A percentile compares a stretch with the other conserved stretches of the same genome.
Conservation (phyloP, 2,797 vertebrate genomes). For the Crypturellus tataupa region DNA sequence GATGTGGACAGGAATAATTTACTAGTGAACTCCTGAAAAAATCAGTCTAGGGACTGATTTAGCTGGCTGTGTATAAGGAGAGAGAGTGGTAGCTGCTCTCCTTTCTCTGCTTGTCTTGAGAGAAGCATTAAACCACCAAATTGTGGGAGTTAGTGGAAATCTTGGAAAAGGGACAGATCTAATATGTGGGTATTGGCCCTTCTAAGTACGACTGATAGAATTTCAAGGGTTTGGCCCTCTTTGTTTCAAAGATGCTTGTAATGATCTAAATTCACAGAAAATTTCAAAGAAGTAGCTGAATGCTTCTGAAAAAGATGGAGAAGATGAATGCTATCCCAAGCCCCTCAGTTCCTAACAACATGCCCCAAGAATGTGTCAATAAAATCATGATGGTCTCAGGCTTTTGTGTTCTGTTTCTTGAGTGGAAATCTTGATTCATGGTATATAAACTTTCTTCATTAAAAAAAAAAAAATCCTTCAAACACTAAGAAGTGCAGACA, state of each 20-base stretch:
- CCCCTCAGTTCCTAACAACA: background rate
- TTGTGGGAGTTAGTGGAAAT: background rate
- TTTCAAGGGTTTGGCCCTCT: background rate
- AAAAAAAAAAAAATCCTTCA: background rate
- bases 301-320: fast-evolving
- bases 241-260: background rate
- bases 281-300: background rate
- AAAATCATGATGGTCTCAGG: background rate
- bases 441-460: background rate
- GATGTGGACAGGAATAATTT: background rate
- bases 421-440: background rate
- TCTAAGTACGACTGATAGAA: background rate
- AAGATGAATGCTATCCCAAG: background rate
- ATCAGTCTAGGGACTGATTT: background rate
- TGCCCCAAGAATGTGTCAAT: background rate
- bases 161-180: background rate
- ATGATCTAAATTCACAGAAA: background rate
- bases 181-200: background rate
- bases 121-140: background rate
- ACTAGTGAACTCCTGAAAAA: background rate
- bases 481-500: background rate
- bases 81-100: background rate
- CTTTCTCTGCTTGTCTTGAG: background rate
- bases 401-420: background rate
- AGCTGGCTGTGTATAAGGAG: background rate